Conservation (phyloP, 2,797 vertebrate genomes). For the Mormyrus hasselquistii region DNA sequence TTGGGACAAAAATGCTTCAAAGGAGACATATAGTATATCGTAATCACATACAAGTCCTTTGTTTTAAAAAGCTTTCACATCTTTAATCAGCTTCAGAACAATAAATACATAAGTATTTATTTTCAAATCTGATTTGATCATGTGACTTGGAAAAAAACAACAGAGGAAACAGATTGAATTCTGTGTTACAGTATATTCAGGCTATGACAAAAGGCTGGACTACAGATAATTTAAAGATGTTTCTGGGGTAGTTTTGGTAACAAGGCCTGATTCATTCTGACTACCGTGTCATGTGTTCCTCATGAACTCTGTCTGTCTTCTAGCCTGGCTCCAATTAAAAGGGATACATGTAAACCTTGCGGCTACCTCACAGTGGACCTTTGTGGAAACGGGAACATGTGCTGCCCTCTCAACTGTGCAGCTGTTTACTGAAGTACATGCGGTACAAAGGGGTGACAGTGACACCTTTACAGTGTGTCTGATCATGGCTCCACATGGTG, state of each 20-base stretch:
- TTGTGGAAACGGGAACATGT: background rate
- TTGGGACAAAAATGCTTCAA: background rate
- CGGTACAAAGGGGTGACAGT: background rate
- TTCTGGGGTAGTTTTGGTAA: background rate
- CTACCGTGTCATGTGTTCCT: background rate
- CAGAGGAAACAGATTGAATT: background rate
- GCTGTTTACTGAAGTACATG: background rate
- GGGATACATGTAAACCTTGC: background rate
- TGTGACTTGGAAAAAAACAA: background rate
- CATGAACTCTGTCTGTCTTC: background rate
- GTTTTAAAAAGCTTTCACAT: slow-evolving; percentile 10
- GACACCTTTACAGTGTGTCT: background rate
- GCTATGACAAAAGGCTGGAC: background rate
- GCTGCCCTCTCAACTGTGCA: background rate
- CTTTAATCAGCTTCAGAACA: slow-evolving; percentile 22
- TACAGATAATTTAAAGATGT: background rate
- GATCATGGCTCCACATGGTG: background rate
- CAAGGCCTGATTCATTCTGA: background rate
- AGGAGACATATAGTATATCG: slow-evolving; percentile 11
- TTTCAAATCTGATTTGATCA: slow-evolving; percentile 12
- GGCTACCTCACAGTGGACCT: background rate
- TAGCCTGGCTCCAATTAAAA: background rate
- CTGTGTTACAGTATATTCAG: background rate
- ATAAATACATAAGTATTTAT: slow-evolving; percentile 5
- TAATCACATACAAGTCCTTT: background rate